Evolutionary conservation across 2,113 vertebrate species (phyloP), one percentile per base, ranked within the genome.

Genomic region (Plestiodon gilberti): DNA sequence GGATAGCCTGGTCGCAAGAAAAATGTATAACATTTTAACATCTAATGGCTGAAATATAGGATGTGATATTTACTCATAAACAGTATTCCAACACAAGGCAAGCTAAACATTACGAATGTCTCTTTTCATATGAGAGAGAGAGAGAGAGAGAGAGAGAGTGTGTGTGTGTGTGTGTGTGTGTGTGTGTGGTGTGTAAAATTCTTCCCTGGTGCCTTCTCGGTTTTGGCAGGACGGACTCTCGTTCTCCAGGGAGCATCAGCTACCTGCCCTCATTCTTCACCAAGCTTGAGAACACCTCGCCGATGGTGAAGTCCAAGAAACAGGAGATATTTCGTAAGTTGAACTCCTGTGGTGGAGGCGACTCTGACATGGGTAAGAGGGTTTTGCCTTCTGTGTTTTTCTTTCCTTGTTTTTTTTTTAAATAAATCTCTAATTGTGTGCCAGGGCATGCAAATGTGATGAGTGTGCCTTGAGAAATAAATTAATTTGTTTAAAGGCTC

Each of bases 321-420:
- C 98, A 99, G 96, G 99, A 99, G 96, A 99, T 99, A 96, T 98
- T 99, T 96, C 99, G 99, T 96, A 99, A 99, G 97, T 97, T 99
- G 96, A 99, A 99, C 97, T 99, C 98, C 84, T 98, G 98, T 96
- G 97, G 98, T 97, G 98, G 98, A 94, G 95, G 98, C 95, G 98
- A 99, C 96, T 97, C 98, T 96, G 99, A 99, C 93, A 97, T 99
- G 96, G 98, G 99, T 99, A 98, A 97, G 98, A 98, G 96, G 95
- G 94, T 95, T 81, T 94, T 83, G 67, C 70, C n/a, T 92, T 91
- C 78, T 82, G 71, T 8, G 2, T 43, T 30, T 20, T 2, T 8
- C 35, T 22, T 8, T 13, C 14, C 10, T 23, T 62, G 4, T 11
- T 38, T 25, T 57, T 25, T 57, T 35, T 1, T 22, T 2, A 78